Evolutionary conservation across 2,113 vertebrate genomes (phyloP).

Genomic region (Scolopax mira): DNA sequence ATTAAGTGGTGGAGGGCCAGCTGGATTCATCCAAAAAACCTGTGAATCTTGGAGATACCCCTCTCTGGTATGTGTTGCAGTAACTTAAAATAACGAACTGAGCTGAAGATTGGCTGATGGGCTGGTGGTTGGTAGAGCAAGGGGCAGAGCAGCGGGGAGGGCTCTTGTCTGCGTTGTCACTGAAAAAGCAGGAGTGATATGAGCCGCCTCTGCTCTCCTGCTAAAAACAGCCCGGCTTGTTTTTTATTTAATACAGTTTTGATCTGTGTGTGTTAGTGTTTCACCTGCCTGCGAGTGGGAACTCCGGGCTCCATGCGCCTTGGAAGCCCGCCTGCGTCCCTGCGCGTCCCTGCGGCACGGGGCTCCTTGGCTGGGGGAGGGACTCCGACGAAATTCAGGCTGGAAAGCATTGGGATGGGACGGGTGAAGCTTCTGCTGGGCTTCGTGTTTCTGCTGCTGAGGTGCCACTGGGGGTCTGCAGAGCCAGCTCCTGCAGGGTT

Average conservation of each 20-base stretch:
- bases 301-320: neutral
- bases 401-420: neutral
- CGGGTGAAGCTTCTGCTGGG: neutral
- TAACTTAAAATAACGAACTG: neutral
- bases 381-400: neutral
- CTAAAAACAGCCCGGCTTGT: slow-evolving; percentile 34
- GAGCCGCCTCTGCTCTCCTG: slow-evolving; percentile 49
- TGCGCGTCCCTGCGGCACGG: rapidly evolving
- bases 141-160: neutral
- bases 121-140: slow-evolving; percentile 38
- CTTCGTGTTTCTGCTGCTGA: neutral
- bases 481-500: neutral
- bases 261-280: slow-evolving; percentile 10
- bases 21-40: neutral
- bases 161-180: slow-evolving; percentile 25
- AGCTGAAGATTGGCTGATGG: slow-evolving; percentile 13
- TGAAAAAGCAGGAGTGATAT: slow-evolving; percentile 42
- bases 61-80: neutral
- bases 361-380: neutral
- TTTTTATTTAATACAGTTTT: slow-evolving; percentile 54
- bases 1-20: neutral
- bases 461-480: neutral
- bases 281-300: slow-evolving; percentile 37
- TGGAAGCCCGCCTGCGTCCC: neutral
- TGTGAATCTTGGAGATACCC: neutral